Base-by-base conservation (phyloP, 2,888 invertebrate genomes). In the Phortica magna region DNA sequence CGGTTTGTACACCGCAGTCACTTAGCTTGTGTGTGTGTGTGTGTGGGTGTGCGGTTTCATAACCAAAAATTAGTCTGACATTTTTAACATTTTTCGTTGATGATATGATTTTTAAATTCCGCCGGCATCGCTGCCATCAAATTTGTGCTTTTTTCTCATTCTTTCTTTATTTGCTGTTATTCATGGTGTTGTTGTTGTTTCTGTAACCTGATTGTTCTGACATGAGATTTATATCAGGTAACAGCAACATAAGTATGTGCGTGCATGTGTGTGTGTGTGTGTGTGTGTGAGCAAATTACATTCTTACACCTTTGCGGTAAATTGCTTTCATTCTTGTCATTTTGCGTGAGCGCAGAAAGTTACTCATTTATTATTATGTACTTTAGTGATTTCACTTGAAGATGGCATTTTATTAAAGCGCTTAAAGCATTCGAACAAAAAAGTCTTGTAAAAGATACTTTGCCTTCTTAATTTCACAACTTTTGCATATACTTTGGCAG, bases 31-130 rank as follows among this genome's bases (percentile, higher is more conserved):
- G 57, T 22, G 19, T 55, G 70, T 53, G 7, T 43, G 68, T 68
- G 48, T 7, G 55, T 19, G 70, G 7, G 19, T 14, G 70, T 71
- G 70, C 17, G 42, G 67, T 67, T 67, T 67, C 42, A 67, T 71
- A 71, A 71, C 70, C 70, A 71, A 71, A 71, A 71, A 71, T 71
- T 71, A 71, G 70, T 55, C 55, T 71, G 55, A 55, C 70, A 71
- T 71, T 71, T 71, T 71, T 53, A 71, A 71, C 70, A 71, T 71
- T 55, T 71, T 71, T 53, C 42, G 22, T 42, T 71, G 55, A 71
- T 53, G 43, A 71, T 71, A 12, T 71, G 55, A 71, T 71, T 71
- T 71, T 71, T 71, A 71, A 71, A 71, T 71, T 71, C 70, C 70
- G 31, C 19, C 48, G 55, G 70, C 70, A 71, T 71, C 39, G 12